Evolutionary conservation across 2,113 vertebrate genomes (phyloP).

Genomic region (Hemiprocne comata): DNA sequence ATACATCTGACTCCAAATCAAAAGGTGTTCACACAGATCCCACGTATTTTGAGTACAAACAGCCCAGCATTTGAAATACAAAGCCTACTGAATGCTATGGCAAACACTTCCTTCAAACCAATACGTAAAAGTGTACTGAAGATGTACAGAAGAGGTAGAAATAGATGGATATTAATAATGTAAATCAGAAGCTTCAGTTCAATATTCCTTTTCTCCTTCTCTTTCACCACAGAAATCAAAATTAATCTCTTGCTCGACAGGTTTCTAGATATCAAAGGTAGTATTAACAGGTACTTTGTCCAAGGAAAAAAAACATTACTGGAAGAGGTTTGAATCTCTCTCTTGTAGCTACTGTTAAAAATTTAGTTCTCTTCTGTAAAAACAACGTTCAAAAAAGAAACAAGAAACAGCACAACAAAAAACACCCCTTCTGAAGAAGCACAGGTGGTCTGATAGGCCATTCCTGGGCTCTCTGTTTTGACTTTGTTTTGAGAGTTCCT

Average conservation of each 20-base stretch:
- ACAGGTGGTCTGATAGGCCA: neutral
- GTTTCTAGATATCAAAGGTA: neutral
- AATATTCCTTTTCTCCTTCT: neutral
- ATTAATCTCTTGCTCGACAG: neutral
- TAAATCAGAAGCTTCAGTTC: neutral
- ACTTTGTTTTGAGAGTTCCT: neutral
- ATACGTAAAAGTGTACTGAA: neutral
- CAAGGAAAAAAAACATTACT: neutral
- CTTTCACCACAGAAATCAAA: neutral
- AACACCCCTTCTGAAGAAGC: neutral
- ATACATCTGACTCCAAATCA: neutral
- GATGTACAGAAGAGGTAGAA: neutral
- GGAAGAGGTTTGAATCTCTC: neutral
- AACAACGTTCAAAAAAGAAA: rapidly evolving
- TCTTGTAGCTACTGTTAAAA: neutral
- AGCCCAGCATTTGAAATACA: neutral
- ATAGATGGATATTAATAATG: neutral
- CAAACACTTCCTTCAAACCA: neutral
- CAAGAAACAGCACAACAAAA: neutral
- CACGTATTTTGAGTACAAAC: neutral
- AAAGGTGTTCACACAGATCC: neutral
- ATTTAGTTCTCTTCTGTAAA: neutral
- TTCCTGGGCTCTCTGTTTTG: too few relatives aligned
- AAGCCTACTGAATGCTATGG: neutral
- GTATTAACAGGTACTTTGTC: neutral